Base-by-base conservation (phyloP, 2,888 invertebrate genomes). In the Drosophila borborema region DNA sequence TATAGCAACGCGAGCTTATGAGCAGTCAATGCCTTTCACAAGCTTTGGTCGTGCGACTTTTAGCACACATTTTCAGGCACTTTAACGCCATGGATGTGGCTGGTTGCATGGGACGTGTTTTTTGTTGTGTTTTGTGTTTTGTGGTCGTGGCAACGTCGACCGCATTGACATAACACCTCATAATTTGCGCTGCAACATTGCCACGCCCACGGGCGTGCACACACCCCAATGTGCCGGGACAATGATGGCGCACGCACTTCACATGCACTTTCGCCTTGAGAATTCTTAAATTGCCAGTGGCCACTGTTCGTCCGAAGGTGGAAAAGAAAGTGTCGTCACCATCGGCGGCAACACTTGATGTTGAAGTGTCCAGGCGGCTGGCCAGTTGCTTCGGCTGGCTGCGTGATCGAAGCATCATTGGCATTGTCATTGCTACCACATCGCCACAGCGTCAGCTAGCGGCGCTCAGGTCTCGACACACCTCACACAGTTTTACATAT, bases 91-190 rank as follows among this genome's bases (percentile, higher is more conserved):
- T 64, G 38, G 56, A 56, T 49, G 45, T 51, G 55, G 49, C 14
- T 53, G 62, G 46, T 12, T 53, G 62, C 41, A 12, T 20, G 55
- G 56, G 55, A 46, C 34, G 58, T 63, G 74, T 51, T 54, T 20
- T 20, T 20, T n/a, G n/a, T n/a, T n/a, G n/a, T n/a, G n/a, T n/a
- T n/a, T 40, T 38, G 58, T 63, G 74, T 36, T 54, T 40, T 38
- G 66, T 64, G 73, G 70, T 53, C 45, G 70, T 54, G 58, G 75
- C 49, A 49, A 46, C 55, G 61, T 54, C 80, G 71, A 64, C 62
- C 71, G 77, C 86, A 86, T 86, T 86, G 86, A 86, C 86, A 86
- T 86, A 86, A 86, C 86, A 86, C 86, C 90, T 86, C 86, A 90
- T 86, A 86, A 90, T 86, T 86, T 86, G 90, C 90, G 72, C 61